Evolutionary conservation across 2,888 invertebrate species (phyloP).

Genomic region (Nasonia oneida): DNA sequence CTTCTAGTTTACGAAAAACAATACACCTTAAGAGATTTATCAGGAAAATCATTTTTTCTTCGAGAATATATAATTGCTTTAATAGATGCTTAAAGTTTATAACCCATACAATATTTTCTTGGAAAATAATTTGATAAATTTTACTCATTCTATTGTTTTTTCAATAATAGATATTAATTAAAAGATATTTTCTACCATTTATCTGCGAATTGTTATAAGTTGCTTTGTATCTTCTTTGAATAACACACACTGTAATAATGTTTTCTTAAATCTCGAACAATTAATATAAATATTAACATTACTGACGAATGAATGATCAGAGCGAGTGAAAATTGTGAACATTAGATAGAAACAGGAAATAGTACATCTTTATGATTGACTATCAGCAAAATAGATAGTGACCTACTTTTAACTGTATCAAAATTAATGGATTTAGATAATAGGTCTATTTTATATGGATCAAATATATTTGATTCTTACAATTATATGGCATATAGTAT

Average conservation of each 20-base stretch:
- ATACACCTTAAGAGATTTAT: too few species aligned
- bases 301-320: neutral
- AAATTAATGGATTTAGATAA: too few species aligned
- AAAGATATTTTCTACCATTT: neutral
- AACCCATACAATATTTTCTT: neutral
- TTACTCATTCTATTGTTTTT: neutral
- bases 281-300: neutral
- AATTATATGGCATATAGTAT: too few species aligned
- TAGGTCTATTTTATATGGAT: too few species aligned
- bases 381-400: too few species aligned
- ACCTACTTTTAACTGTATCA: too few species aligned
- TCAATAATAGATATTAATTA: neutral
- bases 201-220: neutral
- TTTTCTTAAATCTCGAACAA: neutral
- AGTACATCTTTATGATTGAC: neutral
- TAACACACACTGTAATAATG: neutral
- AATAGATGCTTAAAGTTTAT: neutral
- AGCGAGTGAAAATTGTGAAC: slow-evolving; percentile 27
- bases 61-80: neutral
- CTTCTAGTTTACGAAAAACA: too few species aligned
- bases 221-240: neutral
- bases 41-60: too few species aligned
- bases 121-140: neutral
- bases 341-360: neutral
- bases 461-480: too few species aligned